Evolutionary conservation across 1,140 invertebrate species (phyloP).

Genomic region (Nasonia giraulti): DNA sequence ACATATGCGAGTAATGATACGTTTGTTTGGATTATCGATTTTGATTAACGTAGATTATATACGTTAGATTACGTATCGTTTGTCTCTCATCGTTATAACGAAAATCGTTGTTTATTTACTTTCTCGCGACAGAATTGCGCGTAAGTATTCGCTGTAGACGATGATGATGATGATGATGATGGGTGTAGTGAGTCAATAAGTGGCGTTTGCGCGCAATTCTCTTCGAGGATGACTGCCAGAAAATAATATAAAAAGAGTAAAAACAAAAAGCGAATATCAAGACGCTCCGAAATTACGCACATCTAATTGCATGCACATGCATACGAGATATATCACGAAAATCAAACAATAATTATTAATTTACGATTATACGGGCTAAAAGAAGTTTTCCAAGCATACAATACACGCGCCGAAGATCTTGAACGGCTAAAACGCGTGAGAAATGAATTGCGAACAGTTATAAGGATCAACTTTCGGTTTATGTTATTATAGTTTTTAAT

Average conservation of each 20-base stretch:
- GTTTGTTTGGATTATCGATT: background rate
- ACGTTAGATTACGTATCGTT: background rate
- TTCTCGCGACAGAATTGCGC: background rate
- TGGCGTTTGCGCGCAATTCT: background rate
- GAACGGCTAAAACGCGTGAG: background rate
- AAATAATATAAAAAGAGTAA: background rate
- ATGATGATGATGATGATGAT: too few relatives aligned
- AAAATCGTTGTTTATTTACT: slow-evolving; percentile 4
- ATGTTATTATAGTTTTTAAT: slow-evolving; percentile 29
- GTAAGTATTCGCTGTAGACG: too few relatives aligned
- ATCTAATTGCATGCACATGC: background rate
- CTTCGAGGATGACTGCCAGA: background rate
- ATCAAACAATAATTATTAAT: slow-evolving; percentile 37
- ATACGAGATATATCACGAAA: slow-evolving; percentile 2
- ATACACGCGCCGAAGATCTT: background rate
- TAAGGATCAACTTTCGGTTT: background rate
- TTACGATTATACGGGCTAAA: slow-evolving; percentile 5
- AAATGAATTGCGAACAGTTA: background rate
- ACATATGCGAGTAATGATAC: background rate
- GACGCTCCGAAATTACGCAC: slow-evolving; percentile 27
- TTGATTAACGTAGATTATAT: background rate
- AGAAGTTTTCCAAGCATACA: background rate
- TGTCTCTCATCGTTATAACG: background rate
- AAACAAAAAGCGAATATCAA: background rate
- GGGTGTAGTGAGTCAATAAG: background rate